Conservation (phyloP, 2,888 invertebrate species). For the Coleophora deauratella region DNA sequence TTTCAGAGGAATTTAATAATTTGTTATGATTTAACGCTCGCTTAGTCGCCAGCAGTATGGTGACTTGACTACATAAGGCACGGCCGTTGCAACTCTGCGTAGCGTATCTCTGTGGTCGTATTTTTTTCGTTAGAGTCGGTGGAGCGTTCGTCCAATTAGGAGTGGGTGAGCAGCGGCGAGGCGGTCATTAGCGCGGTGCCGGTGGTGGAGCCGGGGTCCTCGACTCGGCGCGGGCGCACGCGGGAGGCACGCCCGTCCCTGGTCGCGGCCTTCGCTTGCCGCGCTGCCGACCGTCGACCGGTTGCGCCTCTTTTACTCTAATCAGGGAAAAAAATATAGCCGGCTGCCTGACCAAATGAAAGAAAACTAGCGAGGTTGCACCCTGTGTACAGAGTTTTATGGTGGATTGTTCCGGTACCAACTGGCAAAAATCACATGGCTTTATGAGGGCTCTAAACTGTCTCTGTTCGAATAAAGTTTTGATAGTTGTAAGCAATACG, state of each 20-base stretch:
- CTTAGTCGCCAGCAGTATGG: no score
- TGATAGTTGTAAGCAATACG: no score
- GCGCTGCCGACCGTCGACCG: constrained; percentile 60
- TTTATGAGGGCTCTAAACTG: no score
- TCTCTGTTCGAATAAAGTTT: no score
- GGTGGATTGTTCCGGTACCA: constrained; percentile 55
- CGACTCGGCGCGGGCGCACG: constrained; percentile 24
- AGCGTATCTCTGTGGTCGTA: constrained; percentile 32
- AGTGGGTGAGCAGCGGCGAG: constrained; percentile 37
- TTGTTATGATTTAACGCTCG: constrained; percentile 29
- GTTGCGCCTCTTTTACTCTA: constrained; percentile 70
- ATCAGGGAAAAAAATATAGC: constrained; percentile 63
- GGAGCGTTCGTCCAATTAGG: constrained; percentile 63
- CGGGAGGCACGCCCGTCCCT: constrained; percentile 36
- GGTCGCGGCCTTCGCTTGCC: constrained; percentile 59
- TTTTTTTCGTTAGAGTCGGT: constrained; percentile 56
- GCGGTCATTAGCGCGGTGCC: constrained; percentile 56
- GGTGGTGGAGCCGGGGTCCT: constrained; percentile 16
- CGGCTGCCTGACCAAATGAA: constrained; percentile 57
- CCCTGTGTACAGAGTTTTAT: constrained; percentile 55
- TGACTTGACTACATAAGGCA: no score
- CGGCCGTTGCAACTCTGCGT: constrained; percentile 35
- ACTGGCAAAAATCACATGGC: no score
- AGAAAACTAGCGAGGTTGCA: constrained; percentile 52
- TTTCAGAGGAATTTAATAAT: constrained; percentile 41